Evolutionary conservation across 2,797 vertebrate species (phyloP), one percentile per base, ranked within the genome.

Genomic region (Rhabdophis nuchalis): DNA sequence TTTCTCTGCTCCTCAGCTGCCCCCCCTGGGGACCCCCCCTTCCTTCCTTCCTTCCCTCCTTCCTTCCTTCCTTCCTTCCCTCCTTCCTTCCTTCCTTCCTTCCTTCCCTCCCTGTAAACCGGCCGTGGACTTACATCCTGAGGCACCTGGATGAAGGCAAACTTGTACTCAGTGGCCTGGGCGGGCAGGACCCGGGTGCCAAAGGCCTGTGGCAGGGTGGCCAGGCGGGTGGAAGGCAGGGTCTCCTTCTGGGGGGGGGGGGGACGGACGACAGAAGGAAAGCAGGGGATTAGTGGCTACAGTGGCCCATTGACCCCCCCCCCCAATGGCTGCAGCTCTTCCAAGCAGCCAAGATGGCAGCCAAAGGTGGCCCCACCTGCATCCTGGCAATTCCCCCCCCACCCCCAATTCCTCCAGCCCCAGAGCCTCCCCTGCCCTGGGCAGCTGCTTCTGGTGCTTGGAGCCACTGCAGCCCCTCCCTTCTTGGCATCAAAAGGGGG

Each of bases 141-240:
- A 18, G 99, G 99, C 96, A 99, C 98, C 96, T 98, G 99, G 97
- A 99, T 99, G 97, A 98, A 99, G 97, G 98, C 99, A 3, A 99
- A 99, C 93, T 97, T 92, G 89, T 99, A 99, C 97, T 99, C 99
- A 0, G 98, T 98, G 97, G 99, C 99, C 96, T 99, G 99, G 20
- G 98, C 98, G 1, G 98, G 98, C 93, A 99, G 97, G 85, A 97
- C 97, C 4, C 98, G 97, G 46, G 97, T 98, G 95, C 98, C 98
- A 97, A 99, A 99, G 94, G 98, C 98, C 0, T 98, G 98, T 0
- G 99, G 98, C 5, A 99, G 98, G 14, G 97, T 87, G 0, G 98
- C 98, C 96, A 99, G 97, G 94, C 98, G 98, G 29, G 97, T 96
- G 86, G 98, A 97, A 0, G 99, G 97, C 93, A 99, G 97, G 0